A percentile compares a stretch with the other conserved stretches of the same genome.
These are phyloP conservation scores for Brachypterus glaber DNA, from an alignment of 2,888 invertebrate species.

Conservation along the genomic window DNA sequence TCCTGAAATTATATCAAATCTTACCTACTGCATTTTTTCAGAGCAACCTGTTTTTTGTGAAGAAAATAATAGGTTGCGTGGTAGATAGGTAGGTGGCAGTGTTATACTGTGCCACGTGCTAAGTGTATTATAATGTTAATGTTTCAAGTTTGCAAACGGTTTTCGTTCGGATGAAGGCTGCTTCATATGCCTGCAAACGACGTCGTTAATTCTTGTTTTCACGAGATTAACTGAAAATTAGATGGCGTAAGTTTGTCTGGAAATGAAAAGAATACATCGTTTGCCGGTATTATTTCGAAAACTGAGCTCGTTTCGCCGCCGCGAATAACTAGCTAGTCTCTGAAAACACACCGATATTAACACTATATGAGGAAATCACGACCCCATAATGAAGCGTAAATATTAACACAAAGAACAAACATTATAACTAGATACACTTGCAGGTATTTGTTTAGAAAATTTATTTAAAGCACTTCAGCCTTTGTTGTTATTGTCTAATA, in stretches of 20 bases:
- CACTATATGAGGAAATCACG: slow-evolving; percentile 28
- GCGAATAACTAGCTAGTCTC: slow-evolving; percentile 23
- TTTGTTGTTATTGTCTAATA: too few relatives aligned
- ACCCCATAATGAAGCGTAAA: slow-evolving; percentile 33
- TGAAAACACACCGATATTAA: slow-evolving; percentile 28
- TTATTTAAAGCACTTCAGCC: too few relatives aligned
- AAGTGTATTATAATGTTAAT: slow-evolving; percentile 42
- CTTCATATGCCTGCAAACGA: slow-evolving; percentile 42
- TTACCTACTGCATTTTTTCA: too few relatives aligned
- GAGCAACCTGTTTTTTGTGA: too few relatives aligned
- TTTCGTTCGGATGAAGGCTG: slow-evolving; percentile 31
- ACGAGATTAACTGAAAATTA: slow-evolving; percentile 44
- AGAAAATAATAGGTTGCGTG: too few relatives aligned
- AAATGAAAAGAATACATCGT: slow-evolving; percentile 40
- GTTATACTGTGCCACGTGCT: slow-evolving; percentile 34
- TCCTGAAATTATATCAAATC: too few relatives aligned
- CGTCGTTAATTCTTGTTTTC: slow-evolving; percentile 44
- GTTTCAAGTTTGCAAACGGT: slow-evolving; percentile 35
- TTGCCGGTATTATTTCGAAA: slow-evolving; percentile 38
- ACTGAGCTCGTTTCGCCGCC: slow-evolving; percentile 31
- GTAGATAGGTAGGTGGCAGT: not conserved
- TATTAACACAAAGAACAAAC: slow-evolving; percentile 31
- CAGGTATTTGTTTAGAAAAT: too few relatives aligned
- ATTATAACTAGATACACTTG: too few relatives aligned
- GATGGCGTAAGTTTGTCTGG: slow-evolving; percentile 42